phyloP scores from a whole-genome alignment of 2,113 vertebrate genomes.

The Halcyon senegalensis region DNA sequence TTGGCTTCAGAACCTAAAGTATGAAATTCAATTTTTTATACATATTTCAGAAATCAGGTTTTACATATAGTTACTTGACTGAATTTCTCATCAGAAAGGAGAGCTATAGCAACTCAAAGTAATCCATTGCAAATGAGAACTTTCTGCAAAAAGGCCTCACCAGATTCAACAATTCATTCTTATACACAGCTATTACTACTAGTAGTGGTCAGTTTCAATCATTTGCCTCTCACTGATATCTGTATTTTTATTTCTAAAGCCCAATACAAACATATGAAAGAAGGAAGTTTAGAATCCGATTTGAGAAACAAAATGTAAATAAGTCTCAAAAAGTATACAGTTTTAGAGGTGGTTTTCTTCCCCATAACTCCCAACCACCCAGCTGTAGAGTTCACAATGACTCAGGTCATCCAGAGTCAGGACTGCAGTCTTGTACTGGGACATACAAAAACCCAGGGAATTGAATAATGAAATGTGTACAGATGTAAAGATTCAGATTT shows the following conservation, averaged over 20 bases:
- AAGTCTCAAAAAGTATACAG: not conserved
- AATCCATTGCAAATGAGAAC: not conserved
- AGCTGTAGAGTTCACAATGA: not conserved
- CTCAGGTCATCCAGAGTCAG: rapidly evolving
- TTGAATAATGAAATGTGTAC: not conserved
- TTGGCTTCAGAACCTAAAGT: slow-evolving; percentile 25
- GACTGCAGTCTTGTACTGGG: not conserved
- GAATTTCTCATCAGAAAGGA: not conserved
- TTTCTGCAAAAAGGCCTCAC: not conserved
- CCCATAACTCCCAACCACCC: not conserved
- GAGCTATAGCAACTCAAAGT: not conserved
- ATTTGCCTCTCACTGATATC: not conserved
- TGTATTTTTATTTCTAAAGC: not conserved
- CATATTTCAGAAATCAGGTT: slow-evolving; percentile 9
- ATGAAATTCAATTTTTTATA: slow-evolving; percentile 21
- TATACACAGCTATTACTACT: not conserved
- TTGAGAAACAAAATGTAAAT: not conserved
- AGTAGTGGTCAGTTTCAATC: not conserved
- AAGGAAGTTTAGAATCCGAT: not conserved
- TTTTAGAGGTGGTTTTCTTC: not conserved
- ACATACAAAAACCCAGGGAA: not conserved
- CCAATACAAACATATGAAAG: not conserved
- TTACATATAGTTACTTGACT: not conserved
- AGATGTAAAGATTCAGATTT: not conserved
- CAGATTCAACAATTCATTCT: not conserved